A percentile compares a stretch with the other conserved stretches of the same genome.
Evolutionary conservation across 2,113 vertebrate genomes (phyloP).

Genomic region (Cololabis saira): DNA sequence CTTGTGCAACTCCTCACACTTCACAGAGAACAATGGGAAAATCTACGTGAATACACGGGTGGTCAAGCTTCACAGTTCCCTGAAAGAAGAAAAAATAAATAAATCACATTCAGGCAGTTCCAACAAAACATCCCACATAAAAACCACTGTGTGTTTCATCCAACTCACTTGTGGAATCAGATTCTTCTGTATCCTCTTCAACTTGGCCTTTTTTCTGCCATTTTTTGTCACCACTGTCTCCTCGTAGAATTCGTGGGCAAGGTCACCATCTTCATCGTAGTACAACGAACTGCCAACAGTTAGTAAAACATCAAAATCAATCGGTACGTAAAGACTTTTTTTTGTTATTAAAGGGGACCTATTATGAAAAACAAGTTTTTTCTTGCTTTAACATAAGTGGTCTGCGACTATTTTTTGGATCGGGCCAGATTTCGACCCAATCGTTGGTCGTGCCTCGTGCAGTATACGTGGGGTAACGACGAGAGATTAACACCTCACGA

Average conservation of each 20-base stretch:
- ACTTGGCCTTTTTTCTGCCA: slow-evolving; percentile 93
- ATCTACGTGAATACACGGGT: slow-evolving; percentile 95
- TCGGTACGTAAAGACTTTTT: background rate
- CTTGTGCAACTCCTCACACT: slow-evolving; percentile 82
- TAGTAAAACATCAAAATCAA: background rate
- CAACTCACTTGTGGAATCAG: slow-evolving; percentile 94
- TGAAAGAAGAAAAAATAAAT: slow-evolving; percentile 56
- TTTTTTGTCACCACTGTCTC: slow-evolving; percentile 97
- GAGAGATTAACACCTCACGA: no score
- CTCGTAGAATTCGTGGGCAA: slow-evolving; percentile 98
- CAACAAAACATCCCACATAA: background rate
- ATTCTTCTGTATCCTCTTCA: slow-evolving; percentile 96
- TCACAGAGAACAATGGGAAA: slow-evolving; percentile 97
- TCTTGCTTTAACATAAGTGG: no score
- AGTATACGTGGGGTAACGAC: no score
- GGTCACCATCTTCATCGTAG: slow-evolving; percentile 96
- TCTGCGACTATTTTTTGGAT: no score
- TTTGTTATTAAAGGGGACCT: no score
- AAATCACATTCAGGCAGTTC: background rate
- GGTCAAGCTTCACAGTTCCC: slow-evolving; percentile 94
- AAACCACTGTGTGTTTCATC: no score
- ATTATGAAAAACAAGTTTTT: no score
- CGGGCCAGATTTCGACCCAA: no score
- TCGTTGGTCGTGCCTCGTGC: no score
- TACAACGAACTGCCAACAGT: slow-evolving; percentile 90